A percentile compares a stretch with the other conserved stretches of the same genome.
These are phyloP conservation scores for Myripristis jacobus DNA, from an alignment of 2,797 vertebrate genomes.

Conservation along the genomic window DNA sequence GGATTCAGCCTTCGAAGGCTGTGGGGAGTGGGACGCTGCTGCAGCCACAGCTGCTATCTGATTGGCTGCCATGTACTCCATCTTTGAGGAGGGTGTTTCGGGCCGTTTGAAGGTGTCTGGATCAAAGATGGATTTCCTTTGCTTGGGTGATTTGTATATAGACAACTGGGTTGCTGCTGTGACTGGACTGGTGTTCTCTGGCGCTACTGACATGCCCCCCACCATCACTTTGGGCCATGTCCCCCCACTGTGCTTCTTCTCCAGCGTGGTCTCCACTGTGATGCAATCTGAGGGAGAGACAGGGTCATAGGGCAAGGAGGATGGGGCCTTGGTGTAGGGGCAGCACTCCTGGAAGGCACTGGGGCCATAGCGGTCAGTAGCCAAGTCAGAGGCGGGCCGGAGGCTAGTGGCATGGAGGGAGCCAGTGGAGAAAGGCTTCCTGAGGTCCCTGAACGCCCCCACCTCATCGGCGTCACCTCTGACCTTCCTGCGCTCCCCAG, in stretches of 20 bases:
- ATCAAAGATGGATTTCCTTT: slow-evolving; percentile 95
- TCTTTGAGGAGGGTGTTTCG: slow-evolving; percentile 89
- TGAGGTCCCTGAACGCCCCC: slow-evolving; percentile 60
- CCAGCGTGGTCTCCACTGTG: slow-evolving; percentile 79
- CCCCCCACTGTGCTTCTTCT: slow-evolving; percentile 92
- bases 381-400: slow-evolving; percentile 84
- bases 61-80: slow-evolving; percentile 89
- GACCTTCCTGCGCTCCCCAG: slow-evolving; percentile 79
- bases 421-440: slow-evolving; percentile 85
- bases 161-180: slow-evolving; percentile 90
- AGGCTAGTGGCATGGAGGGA: slow-evolving; percentile 83
- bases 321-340: slow-evolving; percentile 79
- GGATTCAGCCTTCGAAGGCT: slow-evolving; percentile 88
- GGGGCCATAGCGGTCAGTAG: slow-evolving; percentile 86
- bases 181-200: slow-evolving; percentile 76
- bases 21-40: slow-evolving; percentile 85
- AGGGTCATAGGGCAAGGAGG: slow-evolving; percentile 86
- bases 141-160: slow-evolving; percentile 96
- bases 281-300: slow-evolving; percentile 82
- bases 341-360: slow-evolving; percentile 90
- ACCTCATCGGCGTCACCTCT: slow-evolving; percentile 81
- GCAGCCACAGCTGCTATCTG: slow-evolving; percentile 79
- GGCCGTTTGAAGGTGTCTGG: slow-evolving; percentile 95
- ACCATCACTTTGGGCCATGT: slow-evolving; percentile 97
- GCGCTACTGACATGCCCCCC: slow-evolving; percentile 84